These are phyloP conservation scores for Aporophyla nigra DNA, from an alignment of 2,888 invertebrate species.

Conservation along the genomic window DNA sequence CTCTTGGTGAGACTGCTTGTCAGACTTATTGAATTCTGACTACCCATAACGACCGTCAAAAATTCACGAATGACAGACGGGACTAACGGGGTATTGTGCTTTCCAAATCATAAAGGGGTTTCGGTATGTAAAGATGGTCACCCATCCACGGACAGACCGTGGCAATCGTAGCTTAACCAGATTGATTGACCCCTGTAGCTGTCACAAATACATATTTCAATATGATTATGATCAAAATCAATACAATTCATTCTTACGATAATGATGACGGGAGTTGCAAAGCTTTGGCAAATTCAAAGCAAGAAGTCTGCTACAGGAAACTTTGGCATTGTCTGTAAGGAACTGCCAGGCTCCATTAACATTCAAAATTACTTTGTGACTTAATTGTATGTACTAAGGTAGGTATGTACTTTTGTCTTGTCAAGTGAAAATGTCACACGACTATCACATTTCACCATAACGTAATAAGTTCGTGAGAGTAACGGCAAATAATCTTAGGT, in stretches of 20 bases:
- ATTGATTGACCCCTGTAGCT: too few relatives aligned
- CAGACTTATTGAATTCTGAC: too few relatives aligned
- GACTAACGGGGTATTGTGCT: too few relatives aligned
- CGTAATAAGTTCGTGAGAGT: conserved; percentile 1
- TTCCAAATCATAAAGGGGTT: too few relatives aligned
- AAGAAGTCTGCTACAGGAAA: not conserved
- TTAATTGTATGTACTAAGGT: not conserved
- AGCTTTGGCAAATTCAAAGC: not conserved
- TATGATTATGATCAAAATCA: not conserved
- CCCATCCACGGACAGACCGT: too few relatives aligned
- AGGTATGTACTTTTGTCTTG: not conserved
- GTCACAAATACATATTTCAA: not conserved
- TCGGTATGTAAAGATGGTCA: too few relatives aligned
- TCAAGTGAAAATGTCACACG: conserved; percentile 14
- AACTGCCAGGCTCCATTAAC: not conserved
- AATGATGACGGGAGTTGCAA: not conserved
- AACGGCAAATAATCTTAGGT: conserved; percentile 1
- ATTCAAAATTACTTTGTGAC: not conserved
- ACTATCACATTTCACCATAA: conserved; percentile 34
- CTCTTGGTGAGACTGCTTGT: too few relatives aligned
- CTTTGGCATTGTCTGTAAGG: not conserved
- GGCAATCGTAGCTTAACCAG: too few relatives aligned
- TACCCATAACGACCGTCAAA: too few relatives aligned
- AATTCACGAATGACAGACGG: too few relatives aligned
- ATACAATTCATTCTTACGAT: not conserved